Evolutionary conservation across 2,888 invertebrate genomes (phyloP).

Genomic region (Amblyjoppa fuscipennis): DNA sequence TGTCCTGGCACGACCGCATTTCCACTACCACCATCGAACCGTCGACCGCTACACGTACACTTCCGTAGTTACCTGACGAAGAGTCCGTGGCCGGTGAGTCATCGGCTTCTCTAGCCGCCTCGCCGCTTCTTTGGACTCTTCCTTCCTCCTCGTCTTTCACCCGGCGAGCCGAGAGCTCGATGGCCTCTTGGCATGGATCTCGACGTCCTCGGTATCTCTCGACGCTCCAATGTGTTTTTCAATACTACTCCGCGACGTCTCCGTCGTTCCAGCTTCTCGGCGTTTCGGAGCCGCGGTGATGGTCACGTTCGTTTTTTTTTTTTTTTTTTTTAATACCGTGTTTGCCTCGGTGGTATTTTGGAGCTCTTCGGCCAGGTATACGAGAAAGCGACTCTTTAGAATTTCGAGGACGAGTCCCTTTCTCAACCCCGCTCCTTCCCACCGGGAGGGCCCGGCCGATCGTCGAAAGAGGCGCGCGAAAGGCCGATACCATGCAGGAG

Average conservation of each 20-base stretch:
- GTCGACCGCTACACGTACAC: background rate
- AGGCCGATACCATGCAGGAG: background rate
- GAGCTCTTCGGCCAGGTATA: slow-evolving; percentile 36
- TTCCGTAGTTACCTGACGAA: background rate
- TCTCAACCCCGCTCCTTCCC: slow-evolving; percentile 8
- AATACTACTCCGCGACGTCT: background rate
- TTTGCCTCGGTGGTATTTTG: slow-evolving; percentile 15
- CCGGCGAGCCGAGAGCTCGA: slow-evolving; percentile 25
- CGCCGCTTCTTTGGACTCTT: slow-evolving; percentile 44
- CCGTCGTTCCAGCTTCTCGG: background rate
- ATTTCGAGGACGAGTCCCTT: slow-evolving; percentile 36
- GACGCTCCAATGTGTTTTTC: background rate
- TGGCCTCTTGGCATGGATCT: slow-evolving; percentile 51
- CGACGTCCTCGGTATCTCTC: background rate
- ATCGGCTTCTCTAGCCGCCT: slow-evolving; percentile 52
- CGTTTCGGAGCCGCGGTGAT: background rate
- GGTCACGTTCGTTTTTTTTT: background rate
- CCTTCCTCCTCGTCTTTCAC: slow-evolving; percentile 18
- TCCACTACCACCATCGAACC: slow-evolving; percentile 48
- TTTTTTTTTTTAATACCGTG: background rate
- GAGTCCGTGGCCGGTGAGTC: slow-evolving; percentile 49
- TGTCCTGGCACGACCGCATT: slow-evolving; percentile 73
- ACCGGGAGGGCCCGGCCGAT: background rate
- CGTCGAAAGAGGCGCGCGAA: slow-evolving; percentile 15
- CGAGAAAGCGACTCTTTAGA: slow-evolving; percentile 40